Conservation (phyloP, 1,140 invertebrate genomes). For the Nasonia vitripennis region DNA sequence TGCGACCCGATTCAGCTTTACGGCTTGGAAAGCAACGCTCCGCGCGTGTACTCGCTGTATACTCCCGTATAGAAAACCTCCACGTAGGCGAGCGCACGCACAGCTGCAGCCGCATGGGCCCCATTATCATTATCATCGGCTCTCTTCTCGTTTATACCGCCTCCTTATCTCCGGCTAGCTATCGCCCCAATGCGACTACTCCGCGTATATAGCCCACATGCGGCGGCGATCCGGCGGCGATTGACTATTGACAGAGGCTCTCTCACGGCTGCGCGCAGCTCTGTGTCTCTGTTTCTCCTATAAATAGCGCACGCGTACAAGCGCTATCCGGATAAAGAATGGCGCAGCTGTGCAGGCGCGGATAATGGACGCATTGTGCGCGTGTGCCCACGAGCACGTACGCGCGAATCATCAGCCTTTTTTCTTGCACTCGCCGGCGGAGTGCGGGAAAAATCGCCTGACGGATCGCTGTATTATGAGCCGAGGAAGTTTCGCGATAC, state of each 20-base stretch:
- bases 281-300: background rate
- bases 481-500: background rate
- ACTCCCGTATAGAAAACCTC: too few relatives aligned
- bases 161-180: background rate
- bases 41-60: too few relatives aligned
- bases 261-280: background rate
- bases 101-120: background rate
- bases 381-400: background rate
- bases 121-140: background rate
- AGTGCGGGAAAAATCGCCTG: too few relatives aligned
- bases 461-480: background rate
- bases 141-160: background rate
- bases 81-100: too few relatives aligned
- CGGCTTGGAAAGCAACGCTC: background rate
- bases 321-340: background rate
- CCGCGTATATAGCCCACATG: background rate
- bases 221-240: background rate
- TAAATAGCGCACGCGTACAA: background rate
- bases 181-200: background rate
- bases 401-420: background rate
- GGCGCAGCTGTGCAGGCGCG: background rate
- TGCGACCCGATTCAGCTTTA: background rate
- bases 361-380: slow-evolving; percentile 12
- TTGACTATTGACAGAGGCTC: background rate
- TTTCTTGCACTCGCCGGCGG: background rate